Evolutionary conservation across 2,888 invertebrate species (phyloP), one percentile per base, ranked within the genome.

Genomic region (Palloptera scutellata): DNA sequence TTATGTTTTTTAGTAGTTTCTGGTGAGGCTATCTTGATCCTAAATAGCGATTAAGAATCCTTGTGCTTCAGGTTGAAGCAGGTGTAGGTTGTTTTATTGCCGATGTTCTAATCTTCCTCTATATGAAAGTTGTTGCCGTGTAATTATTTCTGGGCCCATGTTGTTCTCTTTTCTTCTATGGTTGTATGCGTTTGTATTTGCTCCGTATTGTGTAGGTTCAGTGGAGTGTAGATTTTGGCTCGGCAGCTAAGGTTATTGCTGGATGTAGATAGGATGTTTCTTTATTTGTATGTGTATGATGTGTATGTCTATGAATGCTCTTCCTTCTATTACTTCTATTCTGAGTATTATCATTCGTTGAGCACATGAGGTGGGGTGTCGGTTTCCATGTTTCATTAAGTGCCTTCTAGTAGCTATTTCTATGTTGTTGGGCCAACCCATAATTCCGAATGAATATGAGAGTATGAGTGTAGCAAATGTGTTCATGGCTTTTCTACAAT

Each of bases 391-490:
- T 48, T 48, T 48, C 15, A 8, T 48, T 48, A 17, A 53, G 53
- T 19, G n/a, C n/a, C 19, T 17, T 17, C 53, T 53, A 12, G 53
- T 53, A 2, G 17, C 19, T 53, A 53, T 15, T 53, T 53, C 53
- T 53, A 59, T 59, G n/a, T 43, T 59, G 5, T 13, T 59, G 9
- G 42, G 1, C n/a, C 59, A 59, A 17, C 57, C 53, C 4, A 69
- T 61, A 19, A 64, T 52, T 0, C 64, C 65, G 11, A 68, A 65
- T 20, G 64, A 64, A 41, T 61, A 65, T 43, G 66, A 59, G 0
- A 59, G 30, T 13, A 69, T 53, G 1, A 60, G 69, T 9, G 66
- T 59, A 30, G 59, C 69, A 61, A 55, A 69, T 9, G 61, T 61
- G 53, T 68, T 68, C 15, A 65, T 59, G 41, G 53, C 61, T 52